phyloP scores from a whole-genome alignment of 1,140 invertebrate species.

The Archivesica marissinica region DNA sequence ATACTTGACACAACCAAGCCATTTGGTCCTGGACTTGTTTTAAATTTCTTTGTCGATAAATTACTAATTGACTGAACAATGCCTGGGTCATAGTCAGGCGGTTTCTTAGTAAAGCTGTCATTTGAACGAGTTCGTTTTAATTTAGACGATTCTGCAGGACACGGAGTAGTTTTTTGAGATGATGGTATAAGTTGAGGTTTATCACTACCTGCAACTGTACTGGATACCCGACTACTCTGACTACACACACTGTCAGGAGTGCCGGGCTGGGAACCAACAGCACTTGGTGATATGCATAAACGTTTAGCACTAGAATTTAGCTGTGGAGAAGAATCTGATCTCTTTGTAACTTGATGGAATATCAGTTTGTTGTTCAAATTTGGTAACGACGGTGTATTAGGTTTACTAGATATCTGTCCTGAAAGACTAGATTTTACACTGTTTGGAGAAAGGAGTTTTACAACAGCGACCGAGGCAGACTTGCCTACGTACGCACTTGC shows the following conservation, averaged over 20 bases:
- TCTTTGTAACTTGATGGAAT: slow-evolving; percentile 38
- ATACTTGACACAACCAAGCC: slow-evolving; percentile 52
- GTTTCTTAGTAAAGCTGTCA: slow-evolving; percentile 24
- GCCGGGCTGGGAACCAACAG: slow-evolving; percentile 25
- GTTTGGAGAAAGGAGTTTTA: slow-evolving; percentile 50
- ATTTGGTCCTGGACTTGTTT: slow-evolving; percentile 50
- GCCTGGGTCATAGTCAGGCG: slow-evolving; percentile 16
- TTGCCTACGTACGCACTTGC: slow-evolving; percentile 57
- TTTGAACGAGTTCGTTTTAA: slow-evolving; percentile 50
- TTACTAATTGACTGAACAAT: slow-evolving; percentile 37
- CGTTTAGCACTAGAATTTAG: slow-evolving; percentile 36
- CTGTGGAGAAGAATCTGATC: slow-evolving; percentile 52
- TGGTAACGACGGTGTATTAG: slow-evolving; percentile 50
- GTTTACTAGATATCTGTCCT: slow-evolving; percentile 50
- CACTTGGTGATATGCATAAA: slow-evolving; percentile 50
- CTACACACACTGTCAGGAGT: slow-evolving; percentile 57
- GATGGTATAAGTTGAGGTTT: background rate
- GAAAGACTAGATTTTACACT: slow-evolving; percentile 72
- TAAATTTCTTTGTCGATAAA: slow-evolving; percentile 15
- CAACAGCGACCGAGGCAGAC: slow-evolving; percentile 52
- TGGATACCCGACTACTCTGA: slow-evolving; percentile 39
- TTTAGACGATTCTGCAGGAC: background rate
- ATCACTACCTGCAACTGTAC: slow-evolving; percentile 23
- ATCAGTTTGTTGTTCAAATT: slow-evolving; percentile 39
- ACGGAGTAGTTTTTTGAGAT: background rate